Evolutionary conservation across 2,113 vertebrate species (phyloP), one percentile per base, ranked within the genome.

Genomic region (Sardina pilchardus): DNA sequence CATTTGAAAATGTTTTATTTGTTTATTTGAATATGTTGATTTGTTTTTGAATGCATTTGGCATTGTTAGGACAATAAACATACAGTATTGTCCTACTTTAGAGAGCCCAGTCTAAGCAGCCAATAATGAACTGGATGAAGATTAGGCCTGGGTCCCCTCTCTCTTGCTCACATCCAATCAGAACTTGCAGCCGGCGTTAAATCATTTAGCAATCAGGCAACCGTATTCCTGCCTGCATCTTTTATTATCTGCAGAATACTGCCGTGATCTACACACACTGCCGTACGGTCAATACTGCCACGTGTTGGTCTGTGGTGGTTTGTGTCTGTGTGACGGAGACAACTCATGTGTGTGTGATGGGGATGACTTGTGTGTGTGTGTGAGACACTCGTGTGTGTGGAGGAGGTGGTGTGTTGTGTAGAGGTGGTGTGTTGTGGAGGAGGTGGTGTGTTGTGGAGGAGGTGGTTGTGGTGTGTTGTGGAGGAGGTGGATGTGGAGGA

Each of bases 91-190:
- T 50, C 48, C 12, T 50, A 1, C 17, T 50, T 50, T 50, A 50
- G 16, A 17, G 48, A 17, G 88, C 85, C 0, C 92, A 5, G 36
- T 85, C 80, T 63, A 44, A 86, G 86, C 45, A 83, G 86, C 86
- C 92, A 93, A 48, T 92, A 91, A 94, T 94, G 92, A 93, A 91
- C 89, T 86, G 88, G 91, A 88, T 86, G 86, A 88, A 90, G 90
- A 89, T 86, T 87, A 86, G 88, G 87, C 84, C 88, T 83, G 91
- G 90, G 89, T 88, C 86, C 90, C 88, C 87, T 85, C 82, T 26
- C 88, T 88, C 84, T 53, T 90, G 59, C 85, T 1, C 82, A 85
- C 88, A 89, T 89, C 89, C 91, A 92, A 90, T 92, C 92, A 91
- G 87, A 80, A 88, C 36, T 39, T 3, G n/a, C 63, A 30, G 63